These are phyloP conservation scores for Chymomyza fuscimana DNA, from an alignment of 2,888 invertebrate species.

Conservation along the genomic window DNA sequence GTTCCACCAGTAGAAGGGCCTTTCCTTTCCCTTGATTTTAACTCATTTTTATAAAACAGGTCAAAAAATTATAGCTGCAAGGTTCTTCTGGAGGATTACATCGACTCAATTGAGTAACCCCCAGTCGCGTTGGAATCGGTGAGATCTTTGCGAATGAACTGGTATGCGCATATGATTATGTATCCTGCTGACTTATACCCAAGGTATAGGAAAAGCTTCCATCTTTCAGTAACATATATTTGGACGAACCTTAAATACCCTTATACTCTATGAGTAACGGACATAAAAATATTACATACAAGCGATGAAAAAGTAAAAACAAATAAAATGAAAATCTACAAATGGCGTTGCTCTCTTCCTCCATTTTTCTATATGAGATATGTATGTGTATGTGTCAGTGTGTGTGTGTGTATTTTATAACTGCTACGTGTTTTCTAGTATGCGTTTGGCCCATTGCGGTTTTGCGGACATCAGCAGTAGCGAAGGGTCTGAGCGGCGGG, in stretches of 20 bases:
- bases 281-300: slow-evolving; percentile 25
- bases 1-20: too few species aligned
- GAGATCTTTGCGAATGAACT: too few species aligned
- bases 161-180: too few species aligned
- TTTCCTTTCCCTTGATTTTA: too few species aligned
- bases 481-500: neutral
- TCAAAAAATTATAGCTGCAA: too few species aligned
- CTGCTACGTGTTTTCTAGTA: slow-evolving; percentile 51
- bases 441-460: slow-evolving; percentile 53
- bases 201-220: neutral
- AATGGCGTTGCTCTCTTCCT: slow-evolving; percentile 40
- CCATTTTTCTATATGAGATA: neutral
- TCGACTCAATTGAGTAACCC: too few species aligned
- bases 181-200: neutral
- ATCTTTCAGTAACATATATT: neutral
- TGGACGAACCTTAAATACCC: too few species aligned
- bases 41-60: too few species aligned
- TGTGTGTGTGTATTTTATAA: slow-evolving; percentile 46
- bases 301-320: slow-evolving; percentile 59
- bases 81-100: too few species aligned
- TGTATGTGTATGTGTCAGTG: neutral
- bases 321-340: slow-evolving; percentile 56
- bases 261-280: too few species aligned
- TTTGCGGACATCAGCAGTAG: slow-evolving; percentile 61
- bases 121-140: too few species aligned